These are phyloP conservation scores for Congeria kusceri DNA, from an alignment of 2,888 invertebrate genomes.

Conservation along the genomic window DNA sequence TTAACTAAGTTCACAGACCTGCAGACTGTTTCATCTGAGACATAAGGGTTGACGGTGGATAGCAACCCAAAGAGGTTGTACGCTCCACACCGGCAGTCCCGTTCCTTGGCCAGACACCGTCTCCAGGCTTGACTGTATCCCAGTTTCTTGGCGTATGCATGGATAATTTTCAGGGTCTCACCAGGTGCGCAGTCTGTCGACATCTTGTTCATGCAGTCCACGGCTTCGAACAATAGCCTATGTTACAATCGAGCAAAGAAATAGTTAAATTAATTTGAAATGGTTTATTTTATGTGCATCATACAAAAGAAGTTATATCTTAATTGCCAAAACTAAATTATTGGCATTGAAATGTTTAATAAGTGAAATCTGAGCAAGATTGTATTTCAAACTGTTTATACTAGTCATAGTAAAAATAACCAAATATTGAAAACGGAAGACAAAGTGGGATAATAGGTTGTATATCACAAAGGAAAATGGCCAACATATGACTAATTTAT, in stretches of 20 bases:
- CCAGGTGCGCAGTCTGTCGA: conserved; percentile 11
- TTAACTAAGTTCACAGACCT: conserved; percentile 7
- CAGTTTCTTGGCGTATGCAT: conserved; percentile 8
- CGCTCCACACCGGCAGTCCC: conserved; percentile 45
- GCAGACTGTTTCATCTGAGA: conserved; percentile 15
- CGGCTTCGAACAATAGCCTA: conserved; percentile 32
- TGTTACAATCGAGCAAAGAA: background rate
- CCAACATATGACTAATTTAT: too few relatives aligned
- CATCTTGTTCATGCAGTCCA: conserved; percentile 34
- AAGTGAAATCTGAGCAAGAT: too few relatives aligned
- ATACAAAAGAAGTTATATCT: too few relatives aligned
- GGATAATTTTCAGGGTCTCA: conserved; percentile 17
- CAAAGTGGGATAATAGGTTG: too few relatives aligned
- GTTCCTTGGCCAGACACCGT: conserved; percentile 23
- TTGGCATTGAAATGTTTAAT: too few relatives aligned
- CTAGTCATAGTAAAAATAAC: too few relatives aligned
- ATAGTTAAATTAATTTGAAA: too few relatives aligned
- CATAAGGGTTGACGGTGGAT: conserved; percentile 29
- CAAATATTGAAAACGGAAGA: too few relatives aligned
- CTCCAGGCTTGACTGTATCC: conserved; percentile 27
- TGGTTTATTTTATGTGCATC: too few relatives aligned
- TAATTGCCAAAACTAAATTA: too few relatives aligned
- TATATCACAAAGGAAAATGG: too few relatives aligned
- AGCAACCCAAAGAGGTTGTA: conserved; percentile 21
- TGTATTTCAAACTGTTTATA: too few relatives aligned